These are phyloP conservation scores for Pavo muticus DNA, from an alignment of 2,113 vertebrate genomes.

Conservation along the genomic window DNA sequence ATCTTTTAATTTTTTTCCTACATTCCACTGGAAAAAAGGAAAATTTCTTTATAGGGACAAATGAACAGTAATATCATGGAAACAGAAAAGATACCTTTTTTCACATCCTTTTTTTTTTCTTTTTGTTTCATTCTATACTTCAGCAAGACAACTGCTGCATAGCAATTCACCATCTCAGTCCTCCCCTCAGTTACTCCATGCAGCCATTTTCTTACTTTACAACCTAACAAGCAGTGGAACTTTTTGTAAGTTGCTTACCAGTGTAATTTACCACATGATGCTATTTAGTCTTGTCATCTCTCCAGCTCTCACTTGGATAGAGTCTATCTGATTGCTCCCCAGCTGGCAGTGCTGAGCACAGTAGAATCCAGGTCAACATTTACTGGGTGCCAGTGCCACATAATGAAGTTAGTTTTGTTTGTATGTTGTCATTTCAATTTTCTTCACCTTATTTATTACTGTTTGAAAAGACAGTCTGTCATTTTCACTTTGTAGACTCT, in stretches of 20 bases:
- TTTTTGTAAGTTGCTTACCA: background rate
- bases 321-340: rapidly evolving
- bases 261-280: background rate
- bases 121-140: background rate
- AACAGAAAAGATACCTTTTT: background rate
- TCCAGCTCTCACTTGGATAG: background rate
- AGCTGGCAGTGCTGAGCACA: background rate
- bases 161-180: background rate
- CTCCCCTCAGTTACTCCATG: background rate
- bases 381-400: background rate
- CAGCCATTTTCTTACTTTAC: background rate
- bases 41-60: background rate
- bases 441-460: background rate
- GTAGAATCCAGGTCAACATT: background rate
- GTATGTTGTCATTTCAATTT: background rate
- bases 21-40: background rate
- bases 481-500: background rate
- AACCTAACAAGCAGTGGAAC: background rate
- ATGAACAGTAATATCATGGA: background rate
- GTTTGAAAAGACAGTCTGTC: background rate
- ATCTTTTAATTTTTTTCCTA: slow-evolving; percentile 42
- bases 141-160: background rate
- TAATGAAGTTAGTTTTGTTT: background rate
- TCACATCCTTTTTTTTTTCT: background rate
- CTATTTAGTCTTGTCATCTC: background rate